Base-by-base conservation (phyloP, 2,797 vertebrate species). In the Cossypha dichroa region DNA sequence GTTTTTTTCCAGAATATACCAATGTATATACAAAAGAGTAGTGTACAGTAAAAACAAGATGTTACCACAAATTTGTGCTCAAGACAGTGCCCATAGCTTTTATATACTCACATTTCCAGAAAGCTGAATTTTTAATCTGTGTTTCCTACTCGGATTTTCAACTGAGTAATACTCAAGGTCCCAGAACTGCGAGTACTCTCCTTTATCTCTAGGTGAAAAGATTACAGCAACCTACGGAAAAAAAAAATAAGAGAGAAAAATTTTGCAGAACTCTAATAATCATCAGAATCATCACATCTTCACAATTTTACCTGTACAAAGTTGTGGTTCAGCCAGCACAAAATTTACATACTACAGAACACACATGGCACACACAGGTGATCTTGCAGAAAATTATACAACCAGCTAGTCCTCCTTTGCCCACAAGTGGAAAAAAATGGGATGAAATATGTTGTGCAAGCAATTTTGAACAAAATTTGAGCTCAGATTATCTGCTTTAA, bases 161-260 rank as follows among this genome's bases (percentile, higher is more conserved):
- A 98, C 90, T 17, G 98, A 98, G 85, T 99, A 98, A 94, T 98
- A 99, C 94, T 99, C 99, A 85, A 99, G 96, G 94, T 99, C 99
- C 99, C 99, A 99, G 96, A 99, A 99, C 94, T 99, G 99, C 43
- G 98, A 98, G 73, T 99, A 99, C 90, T 99, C 97, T 15, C 99
- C 99, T 84, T 91, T 91, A 84, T 99, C 98, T 96, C 98, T 98
- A 59, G 99, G 99, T 70, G 99, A 97, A 98, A 99, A 99, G 2
- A 95, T 98, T 54, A 99, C 46, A 13, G 98, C 97, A 89, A 99
- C 97, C 99, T 99, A 95, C 3, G 93, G 17, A 36, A 31, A 36
- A 25, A 64, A 25, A 64, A 19, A 68, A 20, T 6, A 45, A 45
- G 10, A 51, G 17, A 77, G 9, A 67, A 75, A 74, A 38, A 22